A percentile compares a stretch with the other conserved stretches of the same genome.
These are phyloP conservation scores for Miniopterus natalensis DNA, from an alignment of 2,113 vertebrate genomes.

Conservation along the genomic window DNA sequence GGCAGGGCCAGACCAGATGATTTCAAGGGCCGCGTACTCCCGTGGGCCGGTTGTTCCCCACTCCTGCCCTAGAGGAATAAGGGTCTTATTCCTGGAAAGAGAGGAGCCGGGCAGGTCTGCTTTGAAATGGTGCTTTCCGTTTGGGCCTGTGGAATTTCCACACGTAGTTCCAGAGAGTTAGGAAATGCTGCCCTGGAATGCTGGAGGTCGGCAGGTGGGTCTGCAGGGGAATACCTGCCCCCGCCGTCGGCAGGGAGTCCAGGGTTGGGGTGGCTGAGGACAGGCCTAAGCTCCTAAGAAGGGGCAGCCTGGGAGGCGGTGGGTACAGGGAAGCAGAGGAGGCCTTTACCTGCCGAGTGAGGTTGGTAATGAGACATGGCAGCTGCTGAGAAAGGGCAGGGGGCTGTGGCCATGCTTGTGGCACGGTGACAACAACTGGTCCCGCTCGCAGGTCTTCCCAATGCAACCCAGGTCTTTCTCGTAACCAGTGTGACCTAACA, in stretches of 20 bases:
- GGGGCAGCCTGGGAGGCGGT: too few relatives aligned
- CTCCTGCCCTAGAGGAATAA: background rate
- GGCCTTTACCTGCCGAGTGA: background rate
- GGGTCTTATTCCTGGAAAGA: background rate
- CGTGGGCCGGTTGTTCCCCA: too few relatives aligned
- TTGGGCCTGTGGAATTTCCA: background rate
- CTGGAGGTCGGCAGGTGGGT: background rate
- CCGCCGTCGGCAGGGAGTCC: too few relatives aligned
- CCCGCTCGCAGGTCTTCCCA: background rate
- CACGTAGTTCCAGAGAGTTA: background rate
- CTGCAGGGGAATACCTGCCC: background rate
- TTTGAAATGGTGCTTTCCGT: background rate
- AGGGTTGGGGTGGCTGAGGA: background rate
- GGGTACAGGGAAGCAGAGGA: background rate
- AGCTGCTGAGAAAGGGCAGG: background rate
- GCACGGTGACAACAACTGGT: background rate
- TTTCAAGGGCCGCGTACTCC: too few relatives aligned
- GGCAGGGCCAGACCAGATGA: too few relatives aligned
- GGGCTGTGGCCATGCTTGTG: fast-evolving
- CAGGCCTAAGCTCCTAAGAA: background rate
- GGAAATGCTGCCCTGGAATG: too few relatives aligned
- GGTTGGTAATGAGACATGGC: background rate
- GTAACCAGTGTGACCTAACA: fast-evolving
- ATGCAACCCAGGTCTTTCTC: background rate
- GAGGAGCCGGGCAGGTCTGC: background rate